Conservation (phyloP, 2,797 vertebrate genomes). For the Enteromius mattozi region DNA sequence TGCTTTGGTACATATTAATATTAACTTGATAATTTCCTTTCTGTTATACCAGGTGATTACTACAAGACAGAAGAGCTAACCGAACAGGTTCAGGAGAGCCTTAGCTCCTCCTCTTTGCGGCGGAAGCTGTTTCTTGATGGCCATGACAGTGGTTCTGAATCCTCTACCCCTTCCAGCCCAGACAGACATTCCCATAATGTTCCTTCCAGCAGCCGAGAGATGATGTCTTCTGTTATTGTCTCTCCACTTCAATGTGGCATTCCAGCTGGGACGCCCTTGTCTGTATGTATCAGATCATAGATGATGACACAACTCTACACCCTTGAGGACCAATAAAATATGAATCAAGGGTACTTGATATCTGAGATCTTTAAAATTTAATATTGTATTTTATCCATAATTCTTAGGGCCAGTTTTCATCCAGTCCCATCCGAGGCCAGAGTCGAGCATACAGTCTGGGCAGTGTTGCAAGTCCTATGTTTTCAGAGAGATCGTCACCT, state of each 20-base stretch:
- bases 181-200: slow-evolving; percentile 66
- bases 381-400: slow-evolving; percentile 11
- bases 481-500: slow-evolving; percentile 81
- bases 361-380: neutral
- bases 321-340: neutral
- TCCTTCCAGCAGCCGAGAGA: slow-evolving; percentile 55
- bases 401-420: slow-evolving; percentile 92
- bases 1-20: neutral
- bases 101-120: slow-evolving; percentile 94
- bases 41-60: slow-evolving; percentile 82
- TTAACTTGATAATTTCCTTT: neutral
- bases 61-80: slow-evolving; percentile 84
- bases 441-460: slow-evolving; percentile 88
- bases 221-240: slow-evolving; percentile 70
- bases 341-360: neutral
- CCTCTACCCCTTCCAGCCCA: slow-evolving; percentile 84
- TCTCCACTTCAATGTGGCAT: slow-evolving; percentile 84
- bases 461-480: slow-evolving; percentile 84
- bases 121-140: slow-evolving; percentile 96
- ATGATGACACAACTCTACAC: neutral
- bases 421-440: slow-evolving; percentile 91
- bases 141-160: slow-evolving; percentile 85
- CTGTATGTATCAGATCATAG: slow-evolving; percentile 75
- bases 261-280: slow-evolving; percentile 81
- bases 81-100: slow-evolving; percentile 91